phyloP scores from a whole-genome alignment of 2,888 invertebrate genomes.

The Diachrysia chrysitis region DNA sequence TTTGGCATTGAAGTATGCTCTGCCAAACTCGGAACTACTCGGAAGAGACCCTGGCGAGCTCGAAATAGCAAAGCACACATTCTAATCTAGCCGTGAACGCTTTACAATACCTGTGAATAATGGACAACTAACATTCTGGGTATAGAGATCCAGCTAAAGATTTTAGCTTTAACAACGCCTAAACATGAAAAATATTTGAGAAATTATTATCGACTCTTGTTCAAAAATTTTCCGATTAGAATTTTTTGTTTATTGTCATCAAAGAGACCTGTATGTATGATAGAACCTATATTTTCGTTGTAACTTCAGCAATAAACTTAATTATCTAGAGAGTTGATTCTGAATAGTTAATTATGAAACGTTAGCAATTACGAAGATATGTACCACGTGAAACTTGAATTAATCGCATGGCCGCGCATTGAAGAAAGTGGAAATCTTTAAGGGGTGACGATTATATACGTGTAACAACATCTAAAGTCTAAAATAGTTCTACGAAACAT shows the following conservation, averaged over 20 bases:
- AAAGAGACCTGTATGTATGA: no score
- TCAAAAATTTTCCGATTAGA: no score
- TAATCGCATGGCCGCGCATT: constrained; percentile 76
- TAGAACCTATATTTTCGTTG: background rate
- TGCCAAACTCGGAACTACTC: constrained; percentile 62
- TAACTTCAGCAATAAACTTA: constrained; percentile 18
- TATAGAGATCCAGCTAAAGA: background rate
- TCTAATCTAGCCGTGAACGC: constrained; percentile 53
- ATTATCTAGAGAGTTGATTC: constrained; percentile 59
- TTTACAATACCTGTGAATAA: constrained; percentile 31
- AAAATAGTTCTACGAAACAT: background rate
- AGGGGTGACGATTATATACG: constrained; percentile 62
- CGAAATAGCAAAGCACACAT: constrained; percentile 61
- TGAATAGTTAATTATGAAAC: constrained; percentile 59
- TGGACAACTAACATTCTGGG: constrained; percentile 15
- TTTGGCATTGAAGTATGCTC: constrained; percentile 49
- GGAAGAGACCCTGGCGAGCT: constrained; percentile 69
- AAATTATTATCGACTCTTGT: no score
- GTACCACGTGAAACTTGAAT: constrained; percentile 74
- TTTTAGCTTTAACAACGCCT: no score
- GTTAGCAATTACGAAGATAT: constrained; percentile 63
- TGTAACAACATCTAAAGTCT: constrained; percentile 7
- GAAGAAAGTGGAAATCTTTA: constrained; percentile 80
- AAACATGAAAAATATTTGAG: no score
- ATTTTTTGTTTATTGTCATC: no score